Evolutionary conservation across 2,113 vertebrate genomes (phyloP).

Genomic region (Carettochelys insculpta): DNA sequence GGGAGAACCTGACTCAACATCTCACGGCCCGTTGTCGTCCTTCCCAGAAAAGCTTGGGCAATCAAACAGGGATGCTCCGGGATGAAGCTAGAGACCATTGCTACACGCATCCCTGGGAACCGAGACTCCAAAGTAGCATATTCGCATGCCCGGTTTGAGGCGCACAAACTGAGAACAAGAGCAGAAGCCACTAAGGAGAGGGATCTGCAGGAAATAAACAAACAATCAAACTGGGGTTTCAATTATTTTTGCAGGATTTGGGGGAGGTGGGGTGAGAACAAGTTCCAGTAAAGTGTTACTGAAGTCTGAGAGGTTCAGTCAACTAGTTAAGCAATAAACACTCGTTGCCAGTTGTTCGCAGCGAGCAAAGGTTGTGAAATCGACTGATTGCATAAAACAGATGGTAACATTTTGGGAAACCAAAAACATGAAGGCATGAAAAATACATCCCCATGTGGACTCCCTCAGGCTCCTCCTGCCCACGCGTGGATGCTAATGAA

Average conservation of each 20-base stretch:
- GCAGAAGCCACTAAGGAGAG: not conserved
- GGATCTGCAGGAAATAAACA: not conserved
- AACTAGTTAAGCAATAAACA: fast-evolving
- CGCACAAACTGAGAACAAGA: not conserved
- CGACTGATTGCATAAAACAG: not conserved
- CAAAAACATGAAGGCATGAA: not conserved
- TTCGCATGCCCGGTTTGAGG: not conserved
- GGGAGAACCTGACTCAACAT: not conserved
- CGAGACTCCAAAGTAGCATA: not conserved
- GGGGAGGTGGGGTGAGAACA: not conserved
- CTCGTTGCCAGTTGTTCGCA: not conserved
- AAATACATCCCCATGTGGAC: not conserved
- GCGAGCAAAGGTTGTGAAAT: constrained; percentile 24
- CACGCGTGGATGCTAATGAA: fast-evolving
- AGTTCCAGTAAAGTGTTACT: fast-evolving
- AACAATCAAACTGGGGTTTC: fast-evolving
- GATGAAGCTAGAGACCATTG: too few relatives aligned
- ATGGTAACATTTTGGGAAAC: not conserved
- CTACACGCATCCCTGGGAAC: too few relatives aligned
- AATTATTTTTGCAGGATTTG: not conserved
- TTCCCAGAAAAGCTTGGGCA: fast-evolving
- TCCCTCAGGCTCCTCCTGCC: not conserved
- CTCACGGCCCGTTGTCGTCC: not conserved
- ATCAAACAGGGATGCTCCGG: not conserved
- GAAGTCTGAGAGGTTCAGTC: not conserved